Evolutionary conservation across 92 coral and sea anemone species (phyloP).

Genomic region (Palythoa grandiflora): DNA sequence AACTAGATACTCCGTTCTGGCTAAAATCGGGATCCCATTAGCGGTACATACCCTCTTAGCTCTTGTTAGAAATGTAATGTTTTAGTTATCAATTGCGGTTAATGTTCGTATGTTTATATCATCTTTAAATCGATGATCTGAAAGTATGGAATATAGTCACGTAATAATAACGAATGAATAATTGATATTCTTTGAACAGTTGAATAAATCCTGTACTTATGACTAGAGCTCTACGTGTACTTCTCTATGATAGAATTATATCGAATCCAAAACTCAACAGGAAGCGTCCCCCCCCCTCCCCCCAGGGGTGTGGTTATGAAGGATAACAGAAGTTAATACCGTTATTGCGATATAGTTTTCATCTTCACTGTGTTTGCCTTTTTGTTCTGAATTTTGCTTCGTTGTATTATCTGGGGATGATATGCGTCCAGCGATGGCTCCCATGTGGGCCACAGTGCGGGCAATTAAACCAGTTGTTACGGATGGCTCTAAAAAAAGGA

Average conservation of each 20-base stretch:
- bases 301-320: background rate
- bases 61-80: no score
- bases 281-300: background rate
- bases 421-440: slow-evolving; percentile 38
- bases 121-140: no score
- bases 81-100: no score
- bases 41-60: no score
- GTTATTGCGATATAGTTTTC: slow-evolving; percentile 34
- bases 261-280: no score
- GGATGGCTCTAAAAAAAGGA: slow-evolving; percentile 26
- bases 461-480: slow-evolving; percentile 20
- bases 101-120: no score
- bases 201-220: no score
- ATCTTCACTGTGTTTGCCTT: slow-evolving; percentile 13
- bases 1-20: no score
- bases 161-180: no score
- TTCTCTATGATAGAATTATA: background rate
- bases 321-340: background rate
- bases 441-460: slow-evolving; percentile 33
- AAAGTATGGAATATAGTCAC: no score
- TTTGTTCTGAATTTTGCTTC: background rate
- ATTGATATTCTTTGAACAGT: no score
- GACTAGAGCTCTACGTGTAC: background rate
- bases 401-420: background rate
- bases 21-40: no score